A percentile compares a stretch with the other conserved stretches of the same genome.
phyloP scores from a whole-genome alignment of 2,797 vertebrate genomes.

The Sebastes miniatus region DNA sequence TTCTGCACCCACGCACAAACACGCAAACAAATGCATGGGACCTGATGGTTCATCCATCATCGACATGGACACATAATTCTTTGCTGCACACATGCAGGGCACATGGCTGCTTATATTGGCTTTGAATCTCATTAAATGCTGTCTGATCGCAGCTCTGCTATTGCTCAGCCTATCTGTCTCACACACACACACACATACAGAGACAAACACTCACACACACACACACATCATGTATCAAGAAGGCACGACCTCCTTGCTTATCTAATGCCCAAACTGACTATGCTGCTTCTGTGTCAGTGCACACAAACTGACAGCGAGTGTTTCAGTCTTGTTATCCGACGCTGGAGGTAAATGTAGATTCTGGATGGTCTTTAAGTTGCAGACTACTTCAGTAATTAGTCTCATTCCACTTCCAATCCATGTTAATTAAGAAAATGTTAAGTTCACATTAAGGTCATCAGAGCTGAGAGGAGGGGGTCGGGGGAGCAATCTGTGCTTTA shows the following conservation, averaged over 20 bases:
- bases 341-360: slow-evolving; percentile 22
- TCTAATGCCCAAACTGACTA: slow-evolving; percentile 37
- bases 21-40: slow-evolving; percentile 12
- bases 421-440: slow-evolving; percentile 48
- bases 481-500: slow-evolving; percentile 17
- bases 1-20: slow-evolving; percentile 43
- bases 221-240: background rate
- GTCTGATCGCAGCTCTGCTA: slow-evolving; percentile 40
- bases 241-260: slow-evolving; percentile 29
- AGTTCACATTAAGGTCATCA: slow-evolving; percentile 48
- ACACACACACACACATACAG: background rate
- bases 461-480: background rate
- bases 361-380: slow-evolving; percentile 28
- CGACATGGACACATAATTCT: background rate
- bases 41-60: slow-evolving; percentile 18
- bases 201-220: background rate
- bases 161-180: slow-evolving; percentile 36
- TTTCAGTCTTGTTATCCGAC: slow-evolving; percentile 15
- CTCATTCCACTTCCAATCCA: slow-evolving; percentile 21
- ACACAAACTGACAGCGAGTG: slow-evolving; percentile 16
- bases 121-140: slow-evolving; percentile 57
- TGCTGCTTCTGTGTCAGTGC: slow-evolving; percentile 19
- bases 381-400: slow-evolving; percentile 50
- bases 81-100: slow-evolving; percentile 9
- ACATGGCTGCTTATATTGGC: slow-evolving; percentile 27